A percentile compares a stretch with the other conserved stretches of the same genome.
phyloP scores from a whole-genome alignment of 2,888 invertebrate genomes.

The Agriopis aurantiaria region DNA sequence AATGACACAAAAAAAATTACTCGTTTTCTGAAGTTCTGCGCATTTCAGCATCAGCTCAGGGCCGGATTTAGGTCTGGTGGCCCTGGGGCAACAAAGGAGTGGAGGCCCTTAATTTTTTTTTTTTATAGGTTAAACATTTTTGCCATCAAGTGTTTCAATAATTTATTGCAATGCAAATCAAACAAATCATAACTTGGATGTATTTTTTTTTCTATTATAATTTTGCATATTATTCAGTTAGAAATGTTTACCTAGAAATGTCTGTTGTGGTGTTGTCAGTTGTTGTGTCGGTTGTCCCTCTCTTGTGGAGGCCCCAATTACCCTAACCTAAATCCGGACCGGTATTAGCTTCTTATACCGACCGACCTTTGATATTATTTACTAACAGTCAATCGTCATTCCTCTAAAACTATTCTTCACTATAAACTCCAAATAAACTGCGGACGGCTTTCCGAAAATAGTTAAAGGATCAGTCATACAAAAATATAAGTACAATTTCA shows the following conservation, averaged over 20 bases:
- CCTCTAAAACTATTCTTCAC: constrained; percentile 13
- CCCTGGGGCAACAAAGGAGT: too few relatives aligned
- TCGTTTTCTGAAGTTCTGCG: background rate
- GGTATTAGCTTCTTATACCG: background rate
- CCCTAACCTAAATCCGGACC: background rate
- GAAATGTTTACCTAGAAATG: too few relatives aligned
- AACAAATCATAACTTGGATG: too few relatives aligned
- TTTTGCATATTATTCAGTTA: too few relatives aligned
- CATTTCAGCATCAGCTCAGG: background rate
- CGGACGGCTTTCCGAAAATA: constrained; percentile 33
- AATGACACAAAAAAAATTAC: constrained; percentile 12
- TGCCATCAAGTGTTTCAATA: too few relatives aligned
- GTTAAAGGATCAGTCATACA: constrained; percentile 24
- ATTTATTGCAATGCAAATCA: too few relatives aligned
- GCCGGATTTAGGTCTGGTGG: background rate
- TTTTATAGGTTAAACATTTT: too few relatives aligned
- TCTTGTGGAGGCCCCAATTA: too few relatives aligned
- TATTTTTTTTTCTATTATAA: too few relatives aligned
- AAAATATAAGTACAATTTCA: constrained; percentile 35
- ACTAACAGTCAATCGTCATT: constrained; percentile 10
- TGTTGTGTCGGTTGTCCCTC: too few relatives aligned
- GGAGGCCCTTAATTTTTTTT: too few relatives aligned
- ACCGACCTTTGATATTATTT: constrained; percentile 3
- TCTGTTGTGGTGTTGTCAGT: too few relatives aligned
- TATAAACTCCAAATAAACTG: constrained; percentile 34